phyloP scores from a whole-genome alignment of 2,797 vertebrate species.

The Anolis apletophallus region DNA sequence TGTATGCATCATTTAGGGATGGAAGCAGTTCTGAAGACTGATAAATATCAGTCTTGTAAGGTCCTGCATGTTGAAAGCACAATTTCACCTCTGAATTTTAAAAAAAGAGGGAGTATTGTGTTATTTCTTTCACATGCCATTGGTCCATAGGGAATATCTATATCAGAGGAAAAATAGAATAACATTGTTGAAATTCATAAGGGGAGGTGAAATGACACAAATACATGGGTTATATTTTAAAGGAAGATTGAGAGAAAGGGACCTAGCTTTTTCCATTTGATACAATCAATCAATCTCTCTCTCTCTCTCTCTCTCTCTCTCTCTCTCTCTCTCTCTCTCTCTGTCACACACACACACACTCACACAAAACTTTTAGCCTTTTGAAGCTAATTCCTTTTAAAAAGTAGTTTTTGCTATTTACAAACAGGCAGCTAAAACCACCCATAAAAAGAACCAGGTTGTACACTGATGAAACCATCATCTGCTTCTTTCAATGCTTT shows the following conservation, averaged over 20 bases:
- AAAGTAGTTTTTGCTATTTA: conserved; percentile 44
- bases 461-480: background rate
- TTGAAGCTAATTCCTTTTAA: conserved; percentile 32
- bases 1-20: background rate
- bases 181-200: background rate
- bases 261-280: conserved; percentile 5
- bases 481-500: conserved; percentile 22
- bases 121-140: conserved; percentile 18
- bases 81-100: background rate
- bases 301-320: background rate
- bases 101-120: background rate
- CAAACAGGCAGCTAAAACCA: conserved; percentile 24
- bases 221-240: background rate
- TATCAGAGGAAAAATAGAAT: conserved; percentile 21
- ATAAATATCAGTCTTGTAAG: background rate
- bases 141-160: background rate
- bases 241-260: conserved; percentile 11
- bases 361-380: background rate
- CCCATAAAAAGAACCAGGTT: conserved; percentile 22
- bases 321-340: background rate
- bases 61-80: background rate
- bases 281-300: background rate
- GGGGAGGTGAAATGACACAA: conserved; percentile 1
- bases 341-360: too few species aligned
- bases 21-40: background rate